Conservation (phyloP, 2,888 invertebrate species). For the Fragum fragum region DNA sequence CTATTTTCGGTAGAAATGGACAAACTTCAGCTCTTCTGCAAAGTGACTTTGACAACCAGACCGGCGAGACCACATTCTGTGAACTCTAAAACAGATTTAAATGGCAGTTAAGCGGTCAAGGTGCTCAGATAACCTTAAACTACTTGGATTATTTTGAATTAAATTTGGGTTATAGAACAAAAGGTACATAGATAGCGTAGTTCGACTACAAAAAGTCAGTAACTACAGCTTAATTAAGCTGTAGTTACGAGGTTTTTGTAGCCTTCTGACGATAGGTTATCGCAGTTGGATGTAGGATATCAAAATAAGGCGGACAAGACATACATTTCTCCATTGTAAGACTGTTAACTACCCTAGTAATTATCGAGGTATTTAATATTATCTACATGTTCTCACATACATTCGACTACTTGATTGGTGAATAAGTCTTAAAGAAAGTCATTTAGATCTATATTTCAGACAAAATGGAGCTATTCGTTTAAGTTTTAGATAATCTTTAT, state of each 20-base stretch:
- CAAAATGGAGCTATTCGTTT: neutral
- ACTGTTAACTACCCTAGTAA: neutral
- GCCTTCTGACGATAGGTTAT: neutral
- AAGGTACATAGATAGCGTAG: neutral
- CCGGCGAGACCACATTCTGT: neutral
- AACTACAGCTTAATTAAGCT: no score
- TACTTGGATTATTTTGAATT: neutral
- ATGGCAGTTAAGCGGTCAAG: neutral
- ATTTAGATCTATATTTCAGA: neutral
- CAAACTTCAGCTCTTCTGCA: no score
- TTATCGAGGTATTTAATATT: slow-evolving; percentile 4
- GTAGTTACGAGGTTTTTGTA: no score
- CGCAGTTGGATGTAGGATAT: neutral
- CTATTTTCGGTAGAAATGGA: no score
- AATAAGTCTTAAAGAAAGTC: neutral
- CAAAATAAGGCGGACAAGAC: neutral
- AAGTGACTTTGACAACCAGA: no score
- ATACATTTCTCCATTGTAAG: neutral
- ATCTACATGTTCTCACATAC: slow-evolving; percentile 1
- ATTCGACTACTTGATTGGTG: neutral
- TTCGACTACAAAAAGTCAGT: no score
- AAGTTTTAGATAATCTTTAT: neutral
- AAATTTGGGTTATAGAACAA: neutral
- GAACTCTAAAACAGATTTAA: neutral
- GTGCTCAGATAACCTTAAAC: neutral